These are phyloP conservation scores for Phycodurus eques DNA, from an alignment of 2,113 vertebrate genomes.

Conservation along the genomic window DNA sequence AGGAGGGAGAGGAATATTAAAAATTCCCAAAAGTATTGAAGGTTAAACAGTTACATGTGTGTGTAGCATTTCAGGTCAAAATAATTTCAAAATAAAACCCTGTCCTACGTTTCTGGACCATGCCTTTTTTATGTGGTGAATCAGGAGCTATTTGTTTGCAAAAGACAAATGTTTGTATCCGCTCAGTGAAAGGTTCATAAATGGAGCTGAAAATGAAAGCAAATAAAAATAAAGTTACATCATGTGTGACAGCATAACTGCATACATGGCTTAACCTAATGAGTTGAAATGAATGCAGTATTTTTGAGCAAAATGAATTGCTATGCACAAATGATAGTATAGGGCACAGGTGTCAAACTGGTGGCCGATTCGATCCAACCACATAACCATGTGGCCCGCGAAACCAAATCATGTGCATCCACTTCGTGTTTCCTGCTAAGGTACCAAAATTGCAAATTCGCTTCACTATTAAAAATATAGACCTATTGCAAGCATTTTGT, in stretches of 20 bases:
- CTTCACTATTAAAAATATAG: no score
- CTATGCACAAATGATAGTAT: no score
- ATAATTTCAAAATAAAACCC: background rate
- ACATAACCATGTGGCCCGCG: no score
- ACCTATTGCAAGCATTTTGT: no score
- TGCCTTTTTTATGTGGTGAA: background rate
- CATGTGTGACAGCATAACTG: no score
- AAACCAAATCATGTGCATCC: no score
- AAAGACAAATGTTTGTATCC: background rate
- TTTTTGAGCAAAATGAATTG: no score
- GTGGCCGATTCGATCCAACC: no score
- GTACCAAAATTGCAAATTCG: no score
- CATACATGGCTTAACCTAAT: background rate
- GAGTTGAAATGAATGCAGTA: background rate
- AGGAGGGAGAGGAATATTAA: constrained; percentile 78
- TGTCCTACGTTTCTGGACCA: constrained; percentile 6
- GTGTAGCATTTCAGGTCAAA: background rate
- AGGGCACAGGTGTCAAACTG: no score
- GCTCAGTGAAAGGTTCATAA: background rate
- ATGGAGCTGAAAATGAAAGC: background rate
- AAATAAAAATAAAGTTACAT: background rate
- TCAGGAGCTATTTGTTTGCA: background rate
- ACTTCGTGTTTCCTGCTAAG: no score
- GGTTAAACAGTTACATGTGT: background rate
- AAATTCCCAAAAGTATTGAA: background rate